These are phyloP conservation scores for Epinotia demarniana DNA, from an alignment of 2,888 invertebrate species.

Conservation along the genomic window DNA sequence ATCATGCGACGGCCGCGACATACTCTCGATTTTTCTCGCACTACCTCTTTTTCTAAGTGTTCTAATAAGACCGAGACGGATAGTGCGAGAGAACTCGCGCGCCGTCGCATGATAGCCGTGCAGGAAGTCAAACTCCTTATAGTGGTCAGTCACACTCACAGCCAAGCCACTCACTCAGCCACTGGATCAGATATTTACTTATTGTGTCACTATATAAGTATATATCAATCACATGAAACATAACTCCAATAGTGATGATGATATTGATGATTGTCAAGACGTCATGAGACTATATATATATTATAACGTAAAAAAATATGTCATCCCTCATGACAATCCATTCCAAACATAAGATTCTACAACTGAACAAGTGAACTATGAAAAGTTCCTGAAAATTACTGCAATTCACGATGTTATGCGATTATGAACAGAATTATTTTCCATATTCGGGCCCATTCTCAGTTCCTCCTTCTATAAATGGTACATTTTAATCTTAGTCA, in stretches of 20 bases:
- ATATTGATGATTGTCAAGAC: background rate
- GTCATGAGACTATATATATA: too few relatives aligned
- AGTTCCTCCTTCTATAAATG: conserved; percentile 31
- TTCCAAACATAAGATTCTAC: background rate
- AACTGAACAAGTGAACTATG: too few relatives aligned
- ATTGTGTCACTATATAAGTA: background rate
- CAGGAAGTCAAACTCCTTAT: conserved; percentile 14
- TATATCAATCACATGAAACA: background rate
- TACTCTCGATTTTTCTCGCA: too few relatives aligned
- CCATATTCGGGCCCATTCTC: conserved; percentile 14
- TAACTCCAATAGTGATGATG: background rate
- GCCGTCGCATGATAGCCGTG: too few relatives aligned
- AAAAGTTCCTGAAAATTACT: too few relatives aligned
- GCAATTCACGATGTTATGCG: too few relatives aligned
- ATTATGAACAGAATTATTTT: background rate
- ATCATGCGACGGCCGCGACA: too few relatives aligned
- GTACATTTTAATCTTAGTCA: conserved; percentile 36
- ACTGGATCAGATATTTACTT: conserved; percentile 2
- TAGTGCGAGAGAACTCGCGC: too few relatives aligned
- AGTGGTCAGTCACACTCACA: background rate
- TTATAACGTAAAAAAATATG: background rate
- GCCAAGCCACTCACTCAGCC: background rate
- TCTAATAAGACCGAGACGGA: too few relatives aligned
- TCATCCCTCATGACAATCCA: background rate
- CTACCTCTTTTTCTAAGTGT: too few relatives aligned